These are phyloP conservation scores for Bombyx mandarina DNA, from an alignment of 1,140 invertebrate species.

Conservation along the genomic window DNA sequence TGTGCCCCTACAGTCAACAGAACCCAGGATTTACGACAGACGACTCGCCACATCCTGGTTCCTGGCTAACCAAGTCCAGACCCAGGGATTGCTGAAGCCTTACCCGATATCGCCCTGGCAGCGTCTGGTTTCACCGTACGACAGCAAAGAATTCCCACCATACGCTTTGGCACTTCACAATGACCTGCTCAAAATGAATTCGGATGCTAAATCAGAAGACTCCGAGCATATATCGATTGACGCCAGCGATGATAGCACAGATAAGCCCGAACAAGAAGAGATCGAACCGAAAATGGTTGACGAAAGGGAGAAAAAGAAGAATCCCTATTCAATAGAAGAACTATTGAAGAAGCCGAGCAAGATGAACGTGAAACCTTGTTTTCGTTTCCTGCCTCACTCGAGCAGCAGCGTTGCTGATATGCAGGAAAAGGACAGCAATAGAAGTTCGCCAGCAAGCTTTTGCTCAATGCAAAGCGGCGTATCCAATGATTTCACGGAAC, in stretches of 20 bases:
- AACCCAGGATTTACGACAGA: slow-evolving; percentile 56
- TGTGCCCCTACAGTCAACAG: slow-evolving; percentile 37
- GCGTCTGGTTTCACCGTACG: slow-evolving; percentile 70
- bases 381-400: slow-evolving; percentile 56
- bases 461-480: slow-evolving; percentile 54
- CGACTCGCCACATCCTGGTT: slow-evolving; percentile 74
- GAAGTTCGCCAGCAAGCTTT: slow-evolving; percentile 58
- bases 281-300: slow-evolving; percentile 45
- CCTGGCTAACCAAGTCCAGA: slow-evolving; percentile 65
- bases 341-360: slow-evolving; percentile 84
- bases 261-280: slow-evolving; percentile 74
- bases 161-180: slow-evolving; percentile 49
- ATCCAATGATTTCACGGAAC: slow-evolving; percentile 55
- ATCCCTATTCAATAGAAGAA: slow-evolving; percentile 90
- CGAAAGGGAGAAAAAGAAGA: slow-evolving; percentile 76
- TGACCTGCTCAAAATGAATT: slow-evolving; percentile 46
- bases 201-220: slow-evolving; percentile 57
- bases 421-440: slow-evolving; percentile 47
- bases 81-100: slow-evolving; percentile 53
- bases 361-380: slow-evolving; percentile 33
- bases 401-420: slow-evolving; percentile 56
- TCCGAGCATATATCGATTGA: slow-evolving; percentile 68
- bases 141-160: slow-evolving; percentile 52
- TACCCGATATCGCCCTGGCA: slow-evolving; percentile 69
- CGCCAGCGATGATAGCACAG: slow-evolving; percentile 75